Evolutionary conservation across 2,113 vertebrate genomes (phyloP), one percentile per base, ranked within the genome.

Genomic region (Epinephelus fuscoguttatus): DNA sequence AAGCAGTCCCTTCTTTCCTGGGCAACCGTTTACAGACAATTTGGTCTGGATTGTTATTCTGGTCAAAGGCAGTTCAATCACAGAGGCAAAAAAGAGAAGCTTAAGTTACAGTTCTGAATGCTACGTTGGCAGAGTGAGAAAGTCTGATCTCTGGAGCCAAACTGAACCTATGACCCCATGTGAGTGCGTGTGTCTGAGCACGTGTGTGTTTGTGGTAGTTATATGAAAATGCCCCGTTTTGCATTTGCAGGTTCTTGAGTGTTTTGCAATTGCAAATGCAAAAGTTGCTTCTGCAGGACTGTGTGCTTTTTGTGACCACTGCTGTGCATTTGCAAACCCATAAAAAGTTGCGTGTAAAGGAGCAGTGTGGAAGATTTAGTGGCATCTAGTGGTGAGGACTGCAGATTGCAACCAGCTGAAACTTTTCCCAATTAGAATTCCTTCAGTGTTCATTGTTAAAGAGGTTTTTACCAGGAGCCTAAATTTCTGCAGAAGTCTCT

Each of bases 21-120:
- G 85, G 86, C 78, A 85, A 76, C 89, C 77, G 85, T 92, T 90
- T 91, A 90, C 75, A 75, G 82, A 72, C 56, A 64, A 66, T 71
- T 88, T 82, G 66, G 84, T 81, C 59, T 67, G 84, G 87, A 78
- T 82, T 91, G 88, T 89, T 93, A 80, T 91, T 93, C 84, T 86
- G 86, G 89, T 91, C 78, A 87, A 61, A 89, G 68, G 78, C 80
- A 69, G 88, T 80, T 84, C 89, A 91, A 66, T 88, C 64, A 87
- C 60, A 63, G 80, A 79, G 50, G 50, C 78, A 45, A 66, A 42
- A 50, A 40, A 62, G 59, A 80, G 42, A 25, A 25, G 85, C 59
- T 91, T 85, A 66, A 80, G 84, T 92, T 93, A 85, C 89, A 13
- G 76, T 67, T 88, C 69, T 78, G 70, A 90, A 85, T 52, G 82